Evolutionary conservation across 1,140 invertebrate species (phyloP), one percentile per base, ranked within the genome.

Genomic region (Heterodera schachtii): DNA sequence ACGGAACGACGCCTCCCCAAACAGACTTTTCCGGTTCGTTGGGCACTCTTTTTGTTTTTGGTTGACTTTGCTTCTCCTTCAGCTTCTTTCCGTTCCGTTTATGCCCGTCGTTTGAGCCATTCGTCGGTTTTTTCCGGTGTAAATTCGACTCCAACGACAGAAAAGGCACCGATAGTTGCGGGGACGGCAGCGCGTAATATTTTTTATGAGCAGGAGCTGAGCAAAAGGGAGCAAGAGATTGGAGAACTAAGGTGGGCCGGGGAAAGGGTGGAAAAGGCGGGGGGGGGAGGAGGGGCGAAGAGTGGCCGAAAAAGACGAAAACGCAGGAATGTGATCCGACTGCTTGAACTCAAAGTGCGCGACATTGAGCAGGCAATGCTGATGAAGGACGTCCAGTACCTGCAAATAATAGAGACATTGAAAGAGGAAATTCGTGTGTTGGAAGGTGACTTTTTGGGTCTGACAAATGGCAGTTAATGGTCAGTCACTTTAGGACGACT

Each of bases 321-420:
- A 2, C 87, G 78, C 43, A 86, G 86, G 41, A 83, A 85, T 75
- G 57, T 87, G 13, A 52, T 87, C n/a, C 87, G 88, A 8, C 81
- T 88, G 31, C 74, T 84, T n/a, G 87, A 88, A 70, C 78, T 83
- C 57, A 88, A 85, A 76, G 64, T 88, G 43, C 81, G 87, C 19
- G 87, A 88, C 21, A 87, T 88, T 44, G 87, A 88, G 78, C 85
- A 87, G 49, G 76, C 79, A 52, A 82, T 79, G 49, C 75, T 88
- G 41, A 87, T 86, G 31, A 88, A 90, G 74, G 87, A 88, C 71
- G 79, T 88, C 31, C 87, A 88, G 69, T 85, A 89, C 79, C 78
- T 90, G 47, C 87, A 88, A 71, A 88, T 89, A 49, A 82, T 87
- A 73, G 87, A 88, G 60, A 85, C 85, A 49, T 73, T 88, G 0